Percentiles rank a stretch among this genome's conserved stretches.
phyloP scores from a whole-genome alignment of 2,888 invertebrate species.

The Eledona agricola region DNA sequence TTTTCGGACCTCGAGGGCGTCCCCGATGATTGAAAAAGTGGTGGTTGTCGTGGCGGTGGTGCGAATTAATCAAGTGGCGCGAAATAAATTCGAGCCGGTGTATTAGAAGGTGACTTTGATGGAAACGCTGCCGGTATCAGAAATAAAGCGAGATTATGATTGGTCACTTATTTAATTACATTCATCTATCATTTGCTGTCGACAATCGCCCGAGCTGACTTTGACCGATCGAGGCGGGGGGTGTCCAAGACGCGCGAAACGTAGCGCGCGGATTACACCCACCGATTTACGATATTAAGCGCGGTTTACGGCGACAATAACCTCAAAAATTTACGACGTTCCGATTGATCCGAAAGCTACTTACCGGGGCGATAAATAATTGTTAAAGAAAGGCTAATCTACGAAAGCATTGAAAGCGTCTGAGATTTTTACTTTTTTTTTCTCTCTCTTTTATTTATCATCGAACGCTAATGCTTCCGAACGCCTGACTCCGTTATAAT shows the following conservation, averaged over 20 bases:
- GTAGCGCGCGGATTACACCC: too few species aligned
- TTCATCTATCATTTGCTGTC: constrained; percentile 62
- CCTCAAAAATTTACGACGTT: constrained; percentile 28
- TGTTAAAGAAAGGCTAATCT: constrained; percentile 30
- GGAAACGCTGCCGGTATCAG: constrained; percentile 54
- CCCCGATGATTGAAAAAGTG: constrained; percentile 24
- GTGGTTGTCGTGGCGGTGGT: constrained; percentile 22
- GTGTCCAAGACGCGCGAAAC: too few species aligned
- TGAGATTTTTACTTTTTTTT: constrained; percentile 10
- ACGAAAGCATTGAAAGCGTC: constrained; percentile 28
- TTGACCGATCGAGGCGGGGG: constrained; percentile 62
- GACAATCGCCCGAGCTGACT: constrained; percentile 60
- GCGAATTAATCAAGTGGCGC: constrained; percentile 45
- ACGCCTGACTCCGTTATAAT: constrained; percentile 41
- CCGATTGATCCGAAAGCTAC: constrained; percentile 32
- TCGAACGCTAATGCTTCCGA: constrained; percentile 43
- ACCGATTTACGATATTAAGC: constrained; percentile 30
- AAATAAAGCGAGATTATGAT: constrained; percentile 61
- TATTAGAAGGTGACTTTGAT: constrained; percentile 50
- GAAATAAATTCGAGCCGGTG: constrained; percentile 43
- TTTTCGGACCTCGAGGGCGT: constrained; percentile 4
- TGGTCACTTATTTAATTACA: constrained; percentile 63
- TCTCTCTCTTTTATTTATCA: constrained; percentile 26
- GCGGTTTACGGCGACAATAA: constrained; percentile 23
- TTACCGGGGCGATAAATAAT: constrained; percentile 31